Conservation (phyloP, 2,888 invertebrate genomes). For the Trilocha varians region DNA sequence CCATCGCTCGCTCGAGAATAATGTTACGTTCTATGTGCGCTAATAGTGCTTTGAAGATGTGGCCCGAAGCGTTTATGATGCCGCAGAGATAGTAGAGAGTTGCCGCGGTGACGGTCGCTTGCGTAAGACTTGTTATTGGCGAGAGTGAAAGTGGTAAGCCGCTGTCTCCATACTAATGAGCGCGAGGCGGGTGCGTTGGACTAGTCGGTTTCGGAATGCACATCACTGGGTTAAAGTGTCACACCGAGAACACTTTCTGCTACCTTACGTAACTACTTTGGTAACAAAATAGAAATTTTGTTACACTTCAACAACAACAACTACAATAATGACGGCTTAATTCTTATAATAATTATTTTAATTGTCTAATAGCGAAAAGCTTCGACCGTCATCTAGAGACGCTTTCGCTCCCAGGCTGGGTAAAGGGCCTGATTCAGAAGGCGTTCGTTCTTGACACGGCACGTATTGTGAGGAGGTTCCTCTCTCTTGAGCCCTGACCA, state of each 20-base stretch:
- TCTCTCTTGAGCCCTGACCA: too few relatives aligned
- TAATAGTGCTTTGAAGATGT: slow-evolving; percentile 14
- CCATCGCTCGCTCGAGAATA: slow-evolving; percentile 31
- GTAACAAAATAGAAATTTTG: not conserved
- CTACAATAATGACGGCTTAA: too few relatives aligned
- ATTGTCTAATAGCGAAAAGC: too few relatives aligned
- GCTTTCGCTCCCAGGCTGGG: too few relatives aligned
- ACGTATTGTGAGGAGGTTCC: too few relatives aligned
- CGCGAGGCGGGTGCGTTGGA: slow-evolving; percentile 49
- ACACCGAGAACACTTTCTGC: slow-evolving; percentile 41
- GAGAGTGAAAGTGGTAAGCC: slow-evolving; percentile 68
- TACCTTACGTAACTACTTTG: slow-evolving; percentile 36
- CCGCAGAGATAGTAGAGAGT: slow-evolving; percentile 54
- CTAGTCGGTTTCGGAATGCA: slow-evolving; percentile 37
- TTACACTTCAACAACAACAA: not conserved
- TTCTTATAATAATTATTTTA: too few relatives aligned
- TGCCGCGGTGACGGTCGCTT: slow-evolving; percentile 36
- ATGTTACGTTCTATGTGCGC: slow-evolving; percentile 19
- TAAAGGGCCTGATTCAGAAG: too few relatives aligned
- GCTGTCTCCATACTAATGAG: slow-evolving; percentile 68
- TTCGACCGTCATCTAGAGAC: too few relatives aligned
- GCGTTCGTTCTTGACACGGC: too few relatives aligned
- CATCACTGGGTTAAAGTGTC: slow-evolving; percentile 61
- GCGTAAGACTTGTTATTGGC: slow-evolving; percentile 63
- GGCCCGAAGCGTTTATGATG: slow-evolving; percentile 17